phyloP scores from a whole-genome alignment of 1,140 invertebrate species.

The Adoxophyes honmai region DNA sequence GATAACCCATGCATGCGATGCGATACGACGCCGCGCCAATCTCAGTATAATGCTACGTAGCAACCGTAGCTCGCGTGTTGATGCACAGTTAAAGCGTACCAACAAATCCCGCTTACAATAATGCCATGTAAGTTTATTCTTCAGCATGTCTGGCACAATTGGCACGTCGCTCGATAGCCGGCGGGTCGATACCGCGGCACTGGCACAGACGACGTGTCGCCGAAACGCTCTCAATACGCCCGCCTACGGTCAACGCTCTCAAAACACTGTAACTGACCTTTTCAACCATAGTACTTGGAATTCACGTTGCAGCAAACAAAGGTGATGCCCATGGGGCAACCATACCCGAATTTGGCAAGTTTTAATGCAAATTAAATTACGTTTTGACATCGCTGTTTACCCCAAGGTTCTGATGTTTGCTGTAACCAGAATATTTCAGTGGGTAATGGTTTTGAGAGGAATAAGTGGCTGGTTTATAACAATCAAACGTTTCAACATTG shows the following conservation, averaged over 20 bases:
- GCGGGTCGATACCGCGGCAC: slow-evolving; percentile 2
- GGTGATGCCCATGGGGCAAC: too few relatives aligned
- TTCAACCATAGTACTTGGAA: background rate
- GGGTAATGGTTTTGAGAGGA: too few relatives aligned
- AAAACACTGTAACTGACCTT: background rate
- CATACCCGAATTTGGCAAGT: too few relatives aligned
- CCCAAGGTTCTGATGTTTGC: too few relatives aligned
- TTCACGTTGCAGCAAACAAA: too few relatives aligned
- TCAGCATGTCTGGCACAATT: background rate
- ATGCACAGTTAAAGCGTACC: background rate
- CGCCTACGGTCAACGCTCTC: background rate
- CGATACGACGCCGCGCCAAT: too few relatives aligned
- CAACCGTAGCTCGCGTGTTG: background rate
- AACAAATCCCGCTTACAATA: slow-evolving; percentile 3
- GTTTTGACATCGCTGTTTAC: too few relatives aligned
- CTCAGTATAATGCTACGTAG: too few relatives aligned
- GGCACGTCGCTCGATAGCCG: background rate
- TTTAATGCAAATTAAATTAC: too few relatives aligned
- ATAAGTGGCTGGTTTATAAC: too few relatives aligned
- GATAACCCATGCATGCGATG: too few relatives aligned
- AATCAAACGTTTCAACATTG: background rate
- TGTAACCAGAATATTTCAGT: too few relatives aligned
- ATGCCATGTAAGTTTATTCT: slow-evolving; percentile 1
- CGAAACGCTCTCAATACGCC: background rate
- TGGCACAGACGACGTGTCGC: slow-evolving; percentile 4